Base-by-base conservation (phyloP, 2,888 invertebrate species). In the Napeogenes inachia region DNA sequence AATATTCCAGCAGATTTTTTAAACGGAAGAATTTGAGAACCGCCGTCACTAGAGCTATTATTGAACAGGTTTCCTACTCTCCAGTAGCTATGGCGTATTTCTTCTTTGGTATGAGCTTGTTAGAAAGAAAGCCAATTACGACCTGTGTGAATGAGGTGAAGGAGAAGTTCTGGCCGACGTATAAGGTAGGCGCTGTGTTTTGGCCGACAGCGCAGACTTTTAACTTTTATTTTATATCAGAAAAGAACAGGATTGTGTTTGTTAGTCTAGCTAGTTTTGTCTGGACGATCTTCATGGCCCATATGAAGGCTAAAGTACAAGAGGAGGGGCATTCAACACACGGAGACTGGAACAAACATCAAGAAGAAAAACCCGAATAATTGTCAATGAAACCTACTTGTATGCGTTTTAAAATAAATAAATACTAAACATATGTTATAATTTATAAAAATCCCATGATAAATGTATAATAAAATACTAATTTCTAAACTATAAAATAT, bases 241-340 rank as follows among this genome's bases (percentile, higher is more conserved):
- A 95, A 73, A 93, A 91, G 70, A 95, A 95, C 76, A 91, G 95
- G 54, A 94, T 95, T 1, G 91, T 94, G 0, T 95, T 95, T 69
- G 94, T 94, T 0, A 94, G 95, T 69, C 82, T 91, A 0, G 94
- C 94, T 63, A 95, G 95, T 76, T 92, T 95, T 62, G 80, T 94
- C 42, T 96, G 95, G 95, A 95, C 95, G 0, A 93, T 94, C 13
- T 95, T 94, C 76, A 87, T 96, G 66, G 94, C 95, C 0, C 95
- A 95, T 70, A 93, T 95, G 93, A 95, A 95, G 60, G 78, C 78
- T 0, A 80, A 74, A 33, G 70, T 74, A 13, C 56, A 61, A 13
- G 50, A 45, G 3, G 10, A 12, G 10, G 21, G 1, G 1, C 21
- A 21, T 21, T 21, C 21, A 21, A 21, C 1, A 21, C 21, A 21